These are phyloP conservation scores for Solenodon paradoxus DNA, from an alignment of 2,113 vertebrate genomes.

Conservation along the genomic window DNA sequence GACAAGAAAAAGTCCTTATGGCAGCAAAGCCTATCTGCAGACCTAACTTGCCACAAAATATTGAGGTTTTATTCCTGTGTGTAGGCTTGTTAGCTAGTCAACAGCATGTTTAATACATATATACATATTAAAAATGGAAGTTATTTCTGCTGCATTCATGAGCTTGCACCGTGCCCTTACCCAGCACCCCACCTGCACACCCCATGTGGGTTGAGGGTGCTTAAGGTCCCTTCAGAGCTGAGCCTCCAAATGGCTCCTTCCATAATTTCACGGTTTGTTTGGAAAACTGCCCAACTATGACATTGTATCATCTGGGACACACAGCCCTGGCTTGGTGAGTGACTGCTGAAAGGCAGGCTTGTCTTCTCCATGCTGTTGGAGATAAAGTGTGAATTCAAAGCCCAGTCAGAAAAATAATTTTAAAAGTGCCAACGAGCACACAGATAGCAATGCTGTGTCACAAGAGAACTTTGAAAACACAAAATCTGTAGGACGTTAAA, in stretches of 20 bases:
- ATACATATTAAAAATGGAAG: not conserved
- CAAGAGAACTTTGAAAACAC: not conserved
- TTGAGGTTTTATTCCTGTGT: not conserved
- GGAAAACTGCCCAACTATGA: conserved; percentile 66
- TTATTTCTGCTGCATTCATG: not conserved
- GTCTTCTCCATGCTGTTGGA: conserved; percentile 39
- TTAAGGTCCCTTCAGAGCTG: conserved; percentile 49
- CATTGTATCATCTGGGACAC: conserved; percentile 52
- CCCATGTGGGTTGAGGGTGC: not conserved
- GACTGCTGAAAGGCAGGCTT: conserved; percentile 66
- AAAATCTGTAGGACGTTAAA: not conserved
- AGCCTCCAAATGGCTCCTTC: conserved; percentile 44
- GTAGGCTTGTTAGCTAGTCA: no score
- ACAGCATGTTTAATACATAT: no score
- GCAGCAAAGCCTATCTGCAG: not conserved
- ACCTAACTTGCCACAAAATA: not conserved
- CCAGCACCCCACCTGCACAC: conserved; percentile 4
- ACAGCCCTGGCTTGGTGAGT: not conserved
- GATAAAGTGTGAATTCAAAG: conserved; percentile 56
- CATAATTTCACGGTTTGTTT: conserved; percentile 73
- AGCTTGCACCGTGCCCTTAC: not conserved
- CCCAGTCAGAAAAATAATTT: not conserved
- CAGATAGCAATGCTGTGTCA: not conserved
- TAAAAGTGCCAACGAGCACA: not conserved
- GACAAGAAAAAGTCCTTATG: not conserved